These are phyloP conservation scores for Lerista edwardsae DNA, from an alignment of 2,797 vertebrate genomes.

Conservation along the genomic window DNA sequence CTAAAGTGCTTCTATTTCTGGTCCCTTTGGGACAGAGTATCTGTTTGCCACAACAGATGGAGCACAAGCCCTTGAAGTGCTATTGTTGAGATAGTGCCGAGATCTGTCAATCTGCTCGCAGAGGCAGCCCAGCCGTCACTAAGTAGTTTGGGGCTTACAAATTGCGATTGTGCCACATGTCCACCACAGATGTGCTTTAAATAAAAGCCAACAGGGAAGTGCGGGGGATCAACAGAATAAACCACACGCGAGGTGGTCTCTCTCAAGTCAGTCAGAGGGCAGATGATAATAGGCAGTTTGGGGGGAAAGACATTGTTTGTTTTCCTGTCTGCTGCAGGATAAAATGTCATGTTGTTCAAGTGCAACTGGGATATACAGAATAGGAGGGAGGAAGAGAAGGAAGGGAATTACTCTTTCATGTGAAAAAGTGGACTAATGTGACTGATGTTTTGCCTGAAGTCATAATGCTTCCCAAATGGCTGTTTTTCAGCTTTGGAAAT, in stretches of 20 bases:
- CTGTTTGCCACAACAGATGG: slow-evolving; percentile 70
- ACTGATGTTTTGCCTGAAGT: not conserved
- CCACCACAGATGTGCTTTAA: slow-evolving; percentile 32
- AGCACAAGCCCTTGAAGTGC: slow-evolving; percentile 66
- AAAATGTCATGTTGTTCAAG: not conserved
- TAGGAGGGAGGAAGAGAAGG: not conserved
- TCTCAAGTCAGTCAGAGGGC: fast-evolving
- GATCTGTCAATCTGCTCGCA: slow-evolving; percentile 42
- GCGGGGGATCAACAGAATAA: not conserved
- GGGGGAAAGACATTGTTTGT: not conserved
- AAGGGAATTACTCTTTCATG: not conserved
- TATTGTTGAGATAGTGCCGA: slow-evolving; percentile 59
- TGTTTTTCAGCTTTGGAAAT: not conserved
- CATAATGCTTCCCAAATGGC: not conserved
- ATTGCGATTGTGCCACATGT: slow-evolving; percentile 24
- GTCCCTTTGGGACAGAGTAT: slow-evolving; percentile 48
- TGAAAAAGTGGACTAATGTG: not conserved
- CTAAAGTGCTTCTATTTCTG: slow-evolving; percentile 76
- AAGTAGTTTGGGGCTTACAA: not conserved
- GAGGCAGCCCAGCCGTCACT: not conserved
- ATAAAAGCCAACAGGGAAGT: slow-evolving; percentile 10
- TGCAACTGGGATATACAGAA: not conserved
- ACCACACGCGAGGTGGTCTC: not conserved
- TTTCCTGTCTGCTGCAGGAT: not conserved
- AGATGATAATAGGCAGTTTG: not conserved